Evolutionary conservation across 64 coral and sea anemone genomes (phyloP), one percentile per base, ranked within the genome.

Genomic region (Orbicella faveolata): DNA sequence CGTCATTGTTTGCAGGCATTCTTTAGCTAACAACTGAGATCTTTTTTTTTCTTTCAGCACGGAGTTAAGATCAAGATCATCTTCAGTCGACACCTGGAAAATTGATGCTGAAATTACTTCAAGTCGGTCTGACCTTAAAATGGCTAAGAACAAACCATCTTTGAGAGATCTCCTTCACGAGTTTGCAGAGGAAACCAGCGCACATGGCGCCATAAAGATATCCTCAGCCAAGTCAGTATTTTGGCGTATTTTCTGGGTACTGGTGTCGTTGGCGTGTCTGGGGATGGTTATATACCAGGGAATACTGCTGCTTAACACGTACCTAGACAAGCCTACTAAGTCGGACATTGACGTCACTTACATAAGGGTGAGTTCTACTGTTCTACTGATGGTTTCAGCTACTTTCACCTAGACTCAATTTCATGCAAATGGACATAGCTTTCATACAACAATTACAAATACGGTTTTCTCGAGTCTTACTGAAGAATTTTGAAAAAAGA

Each of bases 241-340:
- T 35, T 90, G 88, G 88, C 81, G 93, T 36, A n/a, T 77, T 44
- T 52, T 94, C 16, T 94, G 93, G 93, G 25, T 79, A 57, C 81
- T 94, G 16, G 66, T n/a, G 36, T 78, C 61, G 30, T 30, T 90
- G 61, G 39, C 34, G 13, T 73, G 93, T 37, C 34, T 36, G 63
- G 88, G 81, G n/a, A 86, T 90, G 64, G 63, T 94, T 26, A 16
- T 94, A n/a, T 94, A 52, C 64, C 88, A 90, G 35, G 75, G 80
- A 5, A 76, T 80, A 30, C 10, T 64, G 16, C 75, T 90, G 33
- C 13, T 94, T 20, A 75, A 73, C 4, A 90, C 75, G 3, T 94
- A 52, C 34, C 21, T 90, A 12, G 52, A 61, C 20, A 94, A 94
- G 37, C 93, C 93, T 20, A 82, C 81, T 1, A 66, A 83, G 39